Base-by-base conservation (phyloP, 2,113 vertebrate genomes). In the Damaliscus lunatus region DNA sequence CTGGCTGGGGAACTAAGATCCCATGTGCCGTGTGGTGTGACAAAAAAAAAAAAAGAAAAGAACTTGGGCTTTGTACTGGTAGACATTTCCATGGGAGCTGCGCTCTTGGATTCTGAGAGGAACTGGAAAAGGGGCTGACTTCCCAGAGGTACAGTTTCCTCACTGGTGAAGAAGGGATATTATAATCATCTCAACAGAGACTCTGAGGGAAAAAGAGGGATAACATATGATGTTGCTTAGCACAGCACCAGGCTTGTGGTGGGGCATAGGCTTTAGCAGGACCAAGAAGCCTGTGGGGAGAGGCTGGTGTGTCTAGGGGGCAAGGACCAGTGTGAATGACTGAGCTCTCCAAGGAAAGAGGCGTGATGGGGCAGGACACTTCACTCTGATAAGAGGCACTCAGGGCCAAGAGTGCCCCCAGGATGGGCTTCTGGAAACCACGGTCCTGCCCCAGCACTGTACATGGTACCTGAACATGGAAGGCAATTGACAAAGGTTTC, bases 221-320 rank as follows among this genome's bases (percentile, higher is more conserved):
- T 3, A n/a, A 7, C 17, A 50, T 0, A 2, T 23, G 59, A 50
- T 31, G 6, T 40, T 71, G 27, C 53, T 29, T 12, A 4, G 43
- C 14, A 4, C 2, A 48, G 31, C 43, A 48, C 67, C 59, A 33
- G 77, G 43, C 85, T 84, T 17, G 0, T 2, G 50, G 48, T 14
- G 7, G 50, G 9, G 36, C 71, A 23, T 2, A 74, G 6, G 2
- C 52, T 43, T 50, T 2, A 23, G 33, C 59, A 96, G 67, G 53
- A 36, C 15, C 27, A 4, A 4, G 74, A n/a, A 48, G 33, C 59
- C 84, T 90, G 29, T 1, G 14, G 21, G 55, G 64, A 46, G 55
- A n/a, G 14, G 29, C 23, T 6, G 9, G 23, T 2, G 19, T 36
- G 31, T 36, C n/a, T 15, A 23, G 1, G 33, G 48, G 8, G 23